Base-by-base conservation (phyloP, 2,888 invertebrate genomes). In the Malacosoma neustria region DNA sequence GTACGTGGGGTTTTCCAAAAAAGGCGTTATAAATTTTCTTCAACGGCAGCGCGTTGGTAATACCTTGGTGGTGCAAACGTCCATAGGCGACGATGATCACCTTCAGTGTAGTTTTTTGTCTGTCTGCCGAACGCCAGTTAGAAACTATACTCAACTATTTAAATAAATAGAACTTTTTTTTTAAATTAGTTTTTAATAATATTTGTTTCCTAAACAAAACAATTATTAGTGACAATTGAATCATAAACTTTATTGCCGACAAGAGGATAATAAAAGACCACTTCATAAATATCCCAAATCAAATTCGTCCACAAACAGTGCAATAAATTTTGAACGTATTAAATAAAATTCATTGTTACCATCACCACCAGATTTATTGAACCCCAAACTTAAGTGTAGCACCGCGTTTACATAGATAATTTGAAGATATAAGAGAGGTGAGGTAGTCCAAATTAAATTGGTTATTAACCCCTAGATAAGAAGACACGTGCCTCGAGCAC, bases 261-360 rank as follows among this genome's bases (percentile, higher is more conserved):
- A 46, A 40, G 58, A 48, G 49, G 60, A 69, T 62, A 57, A 71
- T 76, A 76, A 76, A 80, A 70, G 57, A 65, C 64, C 69, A 72
- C 72, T 72, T 71, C 62, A 68, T 72, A 70, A 22, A 69, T 54
- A 62, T 46, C 57, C 60, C 49, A 70, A 72, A 77, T 72, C 74
- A 68, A 74, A 74, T 69, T 69, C 35, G 53, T 66, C 67, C 64
- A 65, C 68, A 68, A 66, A 68, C 67, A 72, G 42, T 45, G 66
- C 62, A 66, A 82, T 82, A 82, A 81, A 82, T 80, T 77, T 77
- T 67, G 72, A 76, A 72, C 61, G 71, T 66, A 81, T 80, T 81
- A 76, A 73, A 76, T 62, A 56, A 66, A 72, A 67, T 70, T 65
- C 60, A 53, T 63, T 57, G 57, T 53, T 51, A 45, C 36, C 32